A percentile compares a stretch with the other conserved stretches of the same genome.
These are phyloP conservation scores for Xestia rhomboidea DNA, from an alignment of 2,888 invertebrate species.

Conservation along the genomic window DNA sequence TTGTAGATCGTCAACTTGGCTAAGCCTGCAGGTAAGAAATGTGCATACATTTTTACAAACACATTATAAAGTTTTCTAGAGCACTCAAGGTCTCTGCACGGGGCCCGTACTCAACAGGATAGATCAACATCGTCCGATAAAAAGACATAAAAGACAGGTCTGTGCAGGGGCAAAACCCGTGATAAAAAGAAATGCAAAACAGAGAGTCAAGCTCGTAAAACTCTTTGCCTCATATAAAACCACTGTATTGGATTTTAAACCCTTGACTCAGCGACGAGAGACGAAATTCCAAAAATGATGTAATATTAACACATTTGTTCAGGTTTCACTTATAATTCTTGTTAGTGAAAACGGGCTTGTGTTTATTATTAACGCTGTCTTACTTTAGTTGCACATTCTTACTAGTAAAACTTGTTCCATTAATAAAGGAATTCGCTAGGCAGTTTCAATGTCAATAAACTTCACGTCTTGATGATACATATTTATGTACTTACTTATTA, in stretches of 20 bases:
- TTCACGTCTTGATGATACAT: constrained; percentile 2
- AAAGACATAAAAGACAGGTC: background rate
- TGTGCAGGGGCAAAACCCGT: constrained; percentile 30
- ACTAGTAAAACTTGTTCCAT: constrained; percentile 23
- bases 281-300: background rate
- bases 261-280: background rate
- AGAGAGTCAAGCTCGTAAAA: background rate
- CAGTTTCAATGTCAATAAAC: constrained; percentile 15
- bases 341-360: background rate
- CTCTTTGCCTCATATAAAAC: background rate
- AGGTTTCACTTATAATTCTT: background rate
- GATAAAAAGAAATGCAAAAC: constrained; percentile 32
- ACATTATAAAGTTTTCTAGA: background rate
- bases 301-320: background rate
- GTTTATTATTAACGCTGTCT: background rate
- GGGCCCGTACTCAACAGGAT: background rate
- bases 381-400: constrained; percentile 11
- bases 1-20: no score
- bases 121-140: constrained; percentile 1
- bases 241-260: background rate
- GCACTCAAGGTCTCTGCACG: background rate
- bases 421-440: constrained; percentile 29
- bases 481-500: background rate
- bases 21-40: background rate
- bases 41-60: background rate